Evolutionary conservation across 2,113 vertebrate species (phyloP).

Genomic region (Redunca redunca): DNA sequence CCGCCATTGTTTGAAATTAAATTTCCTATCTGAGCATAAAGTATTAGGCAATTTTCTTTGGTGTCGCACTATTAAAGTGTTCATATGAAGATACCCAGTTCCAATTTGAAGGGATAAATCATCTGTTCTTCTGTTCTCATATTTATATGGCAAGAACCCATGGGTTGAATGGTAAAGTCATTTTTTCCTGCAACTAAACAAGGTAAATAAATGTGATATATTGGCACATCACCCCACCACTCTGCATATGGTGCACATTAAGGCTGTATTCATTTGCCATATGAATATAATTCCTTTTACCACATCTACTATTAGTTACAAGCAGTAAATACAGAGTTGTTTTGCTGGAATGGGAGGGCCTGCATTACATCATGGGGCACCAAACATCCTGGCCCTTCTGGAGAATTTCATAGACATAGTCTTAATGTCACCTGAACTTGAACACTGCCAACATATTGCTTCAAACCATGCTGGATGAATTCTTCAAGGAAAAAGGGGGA

Average conservation of each 20-base stretch:
- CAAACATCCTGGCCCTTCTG: conserved; percentile 75
- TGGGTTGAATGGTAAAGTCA: conserved; percentile 78
- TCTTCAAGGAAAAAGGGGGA: conserved; percentile 15
- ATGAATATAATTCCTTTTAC: conserved; percentile 86
- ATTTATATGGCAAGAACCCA: conserved; percentile 70
- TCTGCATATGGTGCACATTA: conserved; percentile 82
- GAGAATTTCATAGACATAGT: conserved; percentile 70
- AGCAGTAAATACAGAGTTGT: conserved; percentile 79
- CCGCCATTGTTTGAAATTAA: conserved; percentile 53
- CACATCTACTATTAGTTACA: conserved; percentile 75
- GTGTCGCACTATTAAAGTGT: conserved; percentile 31
- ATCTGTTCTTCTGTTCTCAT: conserved; percentile 67
- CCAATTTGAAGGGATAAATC: conserved; percentile 68
- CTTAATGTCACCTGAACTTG: conserved; percentile 68
- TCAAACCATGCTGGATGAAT: conserved; percentile 36
- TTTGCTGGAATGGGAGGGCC: conserved; percentile 75
- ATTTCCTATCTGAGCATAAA: conserved; percentile 51
- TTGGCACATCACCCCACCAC: conserved; percentile 81
- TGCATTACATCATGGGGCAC: conserved; percentile 76
- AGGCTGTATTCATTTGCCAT: conserved; percentile 83
- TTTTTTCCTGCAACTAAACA: conserved; percentile 80
- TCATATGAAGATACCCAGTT: conserved; percentile 66
- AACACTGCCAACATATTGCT: conserved; percentile 54
- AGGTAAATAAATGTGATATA: conserved; percentile 90
- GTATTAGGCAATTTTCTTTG: conserved; percentile 56